Percentiles rank a stretch among this genome's conserved stretches.
Conservation (phyloP, 2,888 invertebrate genomes). For the Thera britannica region DNA sequence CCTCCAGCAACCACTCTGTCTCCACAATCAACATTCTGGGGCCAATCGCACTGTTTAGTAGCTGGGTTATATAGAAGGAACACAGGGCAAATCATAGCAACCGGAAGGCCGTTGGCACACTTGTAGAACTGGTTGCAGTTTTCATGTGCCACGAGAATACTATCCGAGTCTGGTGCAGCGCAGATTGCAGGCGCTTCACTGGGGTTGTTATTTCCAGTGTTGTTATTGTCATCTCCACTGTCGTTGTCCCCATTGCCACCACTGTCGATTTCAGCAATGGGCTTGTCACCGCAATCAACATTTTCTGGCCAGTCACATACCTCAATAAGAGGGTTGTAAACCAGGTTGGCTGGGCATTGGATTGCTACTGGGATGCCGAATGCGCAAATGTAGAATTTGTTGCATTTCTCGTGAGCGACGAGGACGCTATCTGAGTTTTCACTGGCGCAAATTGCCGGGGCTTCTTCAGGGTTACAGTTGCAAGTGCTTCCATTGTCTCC, state of each 20-base stretch:
- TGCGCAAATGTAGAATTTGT: constrained; percentile 50
- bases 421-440: constrained; percentile 45
- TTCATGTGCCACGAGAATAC: constrained; percentile 48
- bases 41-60: constrained; percentile 81
- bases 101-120: constrained; percentile 83
- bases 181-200: constrained; percentile 42
- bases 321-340: constrained; percentile 49
- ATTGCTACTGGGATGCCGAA: constrained; percentile 38
- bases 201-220: constrained; percentile 38
- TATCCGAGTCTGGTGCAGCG: constrained; percentile 44
- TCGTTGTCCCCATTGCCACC: constrained; percentile 25
- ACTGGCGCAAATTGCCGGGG: constrained; percentile 45
- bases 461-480: constrained; percentile 40
- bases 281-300: constrained; percentile 55
- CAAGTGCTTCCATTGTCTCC: constrained; percentile 14
- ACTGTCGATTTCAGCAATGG: constrained; percentile 25
- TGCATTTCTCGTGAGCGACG: constrained; percentile 51
- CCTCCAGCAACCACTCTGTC: constrained; percentile 32
- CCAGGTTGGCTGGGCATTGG: constrained; percentile 35
- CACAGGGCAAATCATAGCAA: constrained; percentile 81
- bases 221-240: constrained; percentile 20
- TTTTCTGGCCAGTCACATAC: constrained; percentile 57
- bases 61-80: constrained; percentile 79
- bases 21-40: constrained; percentile 82
- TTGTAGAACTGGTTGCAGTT: constrained; percentile 63